Conservation (phyloP, 2,113 vertebrate species). For the Petrocephalus microphthalmus region DNA sequence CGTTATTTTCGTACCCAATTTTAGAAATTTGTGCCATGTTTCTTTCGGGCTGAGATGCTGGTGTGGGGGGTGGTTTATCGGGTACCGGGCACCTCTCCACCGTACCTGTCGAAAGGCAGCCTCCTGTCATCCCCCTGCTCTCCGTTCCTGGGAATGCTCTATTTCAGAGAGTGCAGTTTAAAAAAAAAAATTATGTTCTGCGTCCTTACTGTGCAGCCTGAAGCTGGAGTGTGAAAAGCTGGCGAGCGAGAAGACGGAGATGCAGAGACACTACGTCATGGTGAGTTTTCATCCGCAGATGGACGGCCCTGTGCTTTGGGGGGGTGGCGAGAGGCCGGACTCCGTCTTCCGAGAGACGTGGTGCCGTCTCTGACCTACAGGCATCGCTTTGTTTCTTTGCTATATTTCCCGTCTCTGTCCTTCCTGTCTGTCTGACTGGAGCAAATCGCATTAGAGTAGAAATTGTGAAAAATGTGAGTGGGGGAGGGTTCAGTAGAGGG, state of each 20-base stretch:
- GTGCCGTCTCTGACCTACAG: not conserved
- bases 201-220: conserved; percentile 60
- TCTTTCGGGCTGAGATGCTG: not conserved
- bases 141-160: not conserved
- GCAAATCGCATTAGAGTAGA: conserved; percentile 5
- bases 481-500: not conserved
- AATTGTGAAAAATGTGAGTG: not conserved
- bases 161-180: not conserved
- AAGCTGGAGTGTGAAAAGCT: conserved; percentile 97
- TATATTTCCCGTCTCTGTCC: not conserved
- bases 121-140: not conserved
- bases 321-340: not conserved
- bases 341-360: not conserved
- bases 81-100: not conserved
- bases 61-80: not conserved
- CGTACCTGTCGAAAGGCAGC: not conserved
- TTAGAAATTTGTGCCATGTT: not conserved
- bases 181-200: not conserved
- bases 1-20: not conserved
- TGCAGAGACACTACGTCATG: conserved; percentile 97
- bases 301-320: not conserved
- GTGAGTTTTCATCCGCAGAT: conserved; percentile 56
- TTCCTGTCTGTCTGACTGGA: not conserved
- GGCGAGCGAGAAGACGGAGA: conserved; percentile 95
- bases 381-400: not conserved